Base-by-base conservation (phyloP, 2,797 vertebrate genomes). In the Syncerus caffer region DNA sequence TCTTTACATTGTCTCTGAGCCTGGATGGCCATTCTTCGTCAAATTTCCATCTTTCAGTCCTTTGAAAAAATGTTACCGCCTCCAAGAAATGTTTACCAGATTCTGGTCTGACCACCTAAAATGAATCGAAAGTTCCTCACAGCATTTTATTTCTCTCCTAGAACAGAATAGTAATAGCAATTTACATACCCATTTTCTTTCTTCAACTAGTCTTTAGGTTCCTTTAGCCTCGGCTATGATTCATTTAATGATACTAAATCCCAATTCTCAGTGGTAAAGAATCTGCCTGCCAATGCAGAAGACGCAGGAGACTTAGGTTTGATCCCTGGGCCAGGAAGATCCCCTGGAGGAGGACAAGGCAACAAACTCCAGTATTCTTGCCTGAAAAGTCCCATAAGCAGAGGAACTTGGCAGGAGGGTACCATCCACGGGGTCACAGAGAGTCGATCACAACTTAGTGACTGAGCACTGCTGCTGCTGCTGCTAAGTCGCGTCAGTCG, bases 201-300 rank as follows among this genome's bases (percentile, higher is more conserved):
- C 53, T 80, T 95, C 64, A 76, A 47, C 19, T 92, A 34, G 21
- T 55, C 42, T 53, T 85, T 74, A 78, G 58, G n/a, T 1, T 90
- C 74, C 86, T 76, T 78, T 34, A 87, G 74, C 86, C 42, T 80
- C 62, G 13, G 34, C 42, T 42, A 31, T 10, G 31, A 53, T 38
- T 93, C 83, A 93, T 51, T 92, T 87, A 96, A 96, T 87, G 96
- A 93, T 78, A n/a, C 16, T 87, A 25, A 84, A 80, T 94, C 76
- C 74, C 38, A 23, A 21, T 53, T 60, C 34, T 42, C 38, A 74
- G 38, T 42, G 71, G 71, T 42, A 74, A 42, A 74, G 21, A 74
- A 42, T 42, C 34, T 25, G 67, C 38, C 67, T 7, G 67, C 67
- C 11, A 38, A 27, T 7, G 23, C 71, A 42, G 38, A 42, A 74